Percentiles rank a stretch among this genome's conserved stretches.
Conservation (phyloP, 2,888 invertebrate species). For the Belgica antarctica region DNA sequence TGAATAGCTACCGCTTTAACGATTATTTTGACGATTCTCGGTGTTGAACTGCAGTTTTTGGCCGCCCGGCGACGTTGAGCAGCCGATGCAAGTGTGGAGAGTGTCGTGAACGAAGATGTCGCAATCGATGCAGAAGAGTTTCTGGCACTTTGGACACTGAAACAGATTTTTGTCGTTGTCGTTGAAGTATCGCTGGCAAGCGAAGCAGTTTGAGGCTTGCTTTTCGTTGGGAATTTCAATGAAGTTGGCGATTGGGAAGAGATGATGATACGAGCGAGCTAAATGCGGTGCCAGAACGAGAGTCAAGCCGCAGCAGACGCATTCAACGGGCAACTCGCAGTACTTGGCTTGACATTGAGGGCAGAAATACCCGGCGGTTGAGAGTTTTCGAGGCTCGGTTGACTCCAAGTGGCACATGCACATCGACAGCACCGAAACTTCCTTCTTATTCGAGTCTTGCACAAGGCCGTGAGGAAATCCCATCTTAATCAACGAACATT, state of each 20-base stretch:
- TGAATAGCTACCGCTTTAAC: too few species aligned
- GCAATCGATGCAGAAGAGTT: constrained; percentile 90
- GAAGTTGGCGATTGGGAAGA: constrained; percentile 89
- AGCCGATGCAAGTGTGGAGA: constrained; percentile 94
- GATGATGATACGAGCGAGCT: constrained; percentile 94
- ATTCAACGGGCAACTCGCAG: constrained; percentile 96
- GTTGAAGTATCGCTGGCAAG: constrained; percentile 63
- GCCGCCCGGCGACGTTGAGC: constrained; percentile 63
- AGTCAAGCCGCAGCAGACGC: constrained; percentile 91
- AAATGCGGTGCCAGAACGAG: constrained; percentile 97
- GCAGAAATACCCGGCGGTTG: constrained; percentile 78
- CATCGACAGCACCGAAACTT: constrained; percentile 74
- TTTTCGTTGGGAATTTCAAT: constrained; percentile 67
- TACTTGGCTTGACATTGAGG: constrained; percentile 98
- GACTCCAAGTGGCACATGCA: constrained; percentile 92
- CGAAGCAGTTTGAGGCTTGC: constrained; percentile 65
- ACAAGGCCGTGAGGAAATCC: constrained; percentile 84
- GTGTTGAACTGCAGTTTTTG: not conserved
- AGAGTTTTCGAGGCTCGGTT: constrained; percentile 64
- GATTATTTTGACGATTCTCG: not conserved
- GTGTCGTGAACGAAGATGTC: constrained; percentile 92
- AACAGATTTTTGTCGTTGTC: constrained; percentile 58
- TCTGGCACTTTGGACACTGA: constrained; percentile 74
- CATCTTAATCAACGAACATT: constrained; percentile 88
- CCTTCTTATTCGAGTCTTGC: constrained; percentile 57